phyloP scores from a whole-genome alignment of 2,113 vertebrate species.

The Apteryx mantelli region DNA sequence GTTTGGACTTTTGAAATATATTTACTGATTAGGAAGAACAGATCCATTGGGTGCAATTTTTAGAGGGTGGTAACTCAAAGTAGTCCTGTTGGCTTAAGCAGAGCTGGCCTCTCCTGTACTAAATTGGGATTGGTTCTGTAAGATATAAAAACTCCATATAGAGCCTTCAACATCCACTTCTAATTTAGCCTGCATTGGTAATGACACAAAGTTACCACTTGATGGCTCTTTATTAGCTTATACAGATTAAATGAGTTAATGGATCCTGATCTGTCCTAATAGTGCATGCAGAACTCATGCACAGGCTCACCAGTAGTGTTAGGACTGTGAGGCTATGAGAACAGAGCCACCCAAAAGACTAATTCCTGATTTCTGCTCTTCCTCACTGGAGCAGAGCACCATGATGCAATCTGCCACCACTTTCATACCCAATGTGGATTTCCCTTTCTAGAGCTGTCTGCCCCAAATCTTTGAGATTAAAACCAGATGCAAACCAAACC shows the following conservation, averaged over 20 bases:
- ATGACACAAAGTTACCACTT: conserved; percentile 42
- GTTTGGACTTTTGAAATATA: neutral
- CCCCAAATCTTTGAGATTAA: neutral
- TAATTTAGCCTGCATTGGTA: neutral
- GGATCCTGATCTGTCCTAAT: fast-evolving
- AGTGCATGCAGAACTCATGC: fast-evolving
- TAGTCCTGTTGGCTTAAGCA: neutral
- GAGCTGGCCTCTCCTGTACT: neutral
- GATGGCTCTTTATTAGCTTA: conserved; percentile 45
- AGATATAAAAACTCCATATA: neutral
- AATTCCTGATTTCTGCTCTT: neutral
- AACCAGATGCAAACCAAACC: conserved; percentile 15
- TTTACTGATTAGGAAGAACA: neutral
- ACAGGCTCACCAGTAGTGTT: neutral
- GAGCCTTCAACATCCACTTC: neutral
- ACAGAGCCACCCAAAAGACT: neutral
- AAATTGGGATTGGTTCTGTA: neutral
- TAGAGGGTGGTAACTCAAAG: neutral
- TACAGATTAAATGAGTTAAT: neutral
- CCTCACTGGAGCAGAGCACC: neutral
- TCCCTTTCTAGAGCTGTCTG: conserved; percentile 10
- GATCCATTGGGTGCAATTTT: neutral
- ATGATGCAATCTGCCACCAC: neutral
- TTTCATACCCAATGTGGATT: neutral
- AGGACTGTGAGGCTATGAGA: neutral